Conservation (phyloP, 2,113 vertebrate genomes). For the Sciurus niger region DNA sequence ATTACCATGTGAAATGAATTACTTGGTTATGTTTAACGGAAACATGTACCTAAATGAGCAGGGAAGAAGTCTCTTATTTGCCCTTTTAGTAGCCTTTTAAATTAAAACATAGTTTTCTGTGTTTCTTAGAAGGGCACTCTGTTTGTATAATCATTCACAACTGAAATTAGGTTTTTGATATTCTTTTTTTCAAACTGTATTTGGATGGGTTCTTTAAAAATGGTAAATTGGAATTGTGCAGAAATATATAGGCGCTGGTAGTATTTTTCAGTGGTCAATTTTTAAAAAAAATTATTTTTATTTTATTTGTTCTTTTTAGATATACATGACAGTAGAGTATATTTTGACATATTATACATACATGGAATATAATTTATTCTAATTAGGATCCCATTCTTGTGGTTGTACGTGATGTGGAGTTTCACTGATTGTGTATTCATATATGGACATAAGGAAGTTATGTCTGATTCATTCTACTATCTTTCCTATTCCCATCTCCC, state of each 20-base stretch:
- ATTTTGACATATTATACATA: no score
- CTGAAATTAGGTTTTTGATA: background rate
- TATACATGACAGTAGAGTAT: no score
- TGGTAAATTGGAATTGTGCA: conserved; percentile 21
- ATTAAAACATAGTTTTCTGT: conserved; percentile 7
- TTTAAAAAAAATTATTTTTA: no score
- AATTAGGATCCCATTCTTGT: no score
- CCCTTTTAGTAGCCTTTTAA: background rate
- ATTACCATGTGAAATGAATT: conserved; percentile 32
- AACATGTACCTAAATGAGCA: background rate
- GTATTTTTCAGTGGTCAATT: background rate
- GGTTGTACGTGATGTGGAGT: no score
- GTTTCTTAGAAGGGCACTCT: background rate
- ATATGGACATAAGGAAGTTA: no score
- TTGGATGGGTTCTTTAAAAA: conserved; percentile 8
- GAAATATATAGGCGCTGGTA: background rate
- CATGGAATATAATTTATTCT: no score
- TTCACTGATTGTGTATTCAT: no score
- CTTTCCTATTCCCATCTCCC: no score
- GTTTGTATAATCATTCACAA: background rate
- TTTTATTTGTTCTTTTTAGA: no score
- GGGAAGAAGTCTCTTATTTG: background rate
- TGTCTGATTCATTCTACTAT: no score
- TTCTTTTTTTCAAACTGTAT: background rate
- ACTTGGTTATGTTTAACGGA: background rate